A percentile compares a stretch with the other conserved stretches of the same genome.
Conservation (phyloP, 2,113 vertebrate species). For the Ia io region DNA sequence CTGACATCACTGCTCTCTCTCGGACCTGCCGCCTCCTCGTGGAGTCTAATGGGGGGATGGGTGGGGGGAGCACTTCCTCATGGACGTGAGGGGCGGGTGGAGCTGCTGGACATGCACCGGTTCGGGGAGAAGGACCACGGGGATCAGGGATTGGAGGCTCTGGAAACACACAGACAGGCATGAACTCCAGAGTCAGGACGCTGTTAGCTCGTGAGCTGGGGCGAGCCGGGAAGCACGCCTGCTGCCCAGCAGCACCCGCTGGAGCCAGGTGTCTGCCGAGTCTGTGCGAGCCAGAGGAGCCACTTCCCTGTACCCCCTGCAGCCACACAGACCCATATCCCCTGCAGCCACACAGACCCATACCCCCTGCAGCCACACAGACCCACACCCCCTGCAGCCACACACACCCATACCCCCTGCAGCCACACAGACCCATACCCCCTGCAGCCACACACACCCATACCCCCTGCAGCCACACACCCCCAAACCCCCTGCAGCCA, state of each 20-base stretch:
- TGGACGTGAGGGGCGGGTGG: not conserved
- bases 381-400: too few species aligned
- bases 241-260: rapidly evolving
- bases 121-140: not conserved
- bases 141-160: rapidly evolving
- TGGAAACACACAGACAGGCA: not conserved
- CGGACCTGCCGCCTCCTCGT: rapidly evolving
- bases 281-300: rapidly evolving
- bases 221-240: too few species aligned
- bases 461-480: too few species aligned
- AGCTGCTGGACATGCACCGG: not conserved
- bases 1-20: rapidly evolving
- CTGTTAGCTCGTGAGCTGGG: rapidly evolving
- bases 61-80: rapidly evolving
- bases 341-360: too few species aligned
- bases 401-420: too few species aligned
- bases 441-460: too few species aligned
- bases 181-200: too few species aligned
- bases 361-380: too few species aligned
- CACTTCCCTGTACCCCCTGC: rapidly evolving
- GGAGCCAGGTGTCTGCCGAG: rapidly evolving
- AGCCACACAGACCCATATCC: too few species aligned
- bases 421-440: too few species aligned
- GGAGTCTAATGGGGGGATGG: not conserved
- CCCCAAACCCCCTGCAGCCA: too few species aligned